Evolutionary conservation across 2,888 invertebrate genomes (phyloP).

Genomic region (Terebella lapidaria): DNA sequence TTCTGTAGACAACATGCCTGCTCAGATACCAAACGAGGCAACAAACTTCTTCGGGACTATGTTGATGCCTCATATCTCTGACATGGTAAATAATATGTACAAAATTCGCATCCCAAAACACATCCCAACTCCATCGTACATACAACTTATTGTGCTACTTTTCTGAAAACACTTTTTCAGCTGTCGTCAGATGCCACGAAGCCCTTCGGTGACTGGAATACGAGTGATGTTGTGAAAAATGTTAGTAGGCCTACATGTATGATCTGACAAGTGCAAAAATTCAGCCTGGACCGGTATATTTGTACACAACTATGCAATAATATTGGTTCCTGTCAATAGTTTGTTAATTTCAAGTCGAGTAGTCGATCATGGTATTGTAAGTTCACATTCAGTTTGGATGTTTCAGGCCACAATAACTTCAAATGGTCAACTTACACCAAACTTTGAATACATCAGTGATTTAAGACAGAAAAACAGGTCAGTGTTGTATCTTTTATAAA

Average conservation of each 20-base stretch:
- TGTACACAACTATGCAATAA: no score
- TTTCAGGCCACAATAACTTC: slow-evolving; percentile 96
- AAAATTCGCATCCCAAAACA: neutral
- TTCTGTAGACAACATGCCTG: slow-evolving; percentile 99
- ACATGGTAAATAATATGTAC: slow-evolving; percentile 62
- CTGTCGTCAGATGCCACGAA: slow-evolving; percentile 42
- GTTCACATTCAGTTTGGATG: no score
- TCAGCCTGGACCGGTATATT: no score
- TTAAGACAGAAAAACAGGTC: slow-evolving; percentile 62
- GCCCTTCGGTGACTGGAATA: slow-evolving; percentile 64
- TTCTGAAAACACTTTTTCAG: no score
- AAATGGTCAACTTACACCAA: slow-evolving; percentile 85
- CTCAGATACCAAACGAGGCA: slow-evolving; percentile 92
- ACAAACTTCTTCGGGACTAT: slow-evolving; percentile 97
- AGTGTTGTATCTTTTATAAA: no score
- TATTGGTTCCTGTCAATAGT: no score
- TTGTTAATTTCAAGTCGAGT: no score
- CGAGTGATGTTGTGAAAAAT: slow-evolving; percentile 58
- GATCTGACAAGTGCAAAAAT: neutral
- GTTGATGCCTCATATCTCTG: slow-evolving; percentile 78
- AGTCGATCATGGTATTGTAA: no score
- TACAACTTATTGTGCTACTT: no score
- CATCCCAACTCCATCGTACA: neutral
- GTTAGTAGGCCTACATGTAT: slow-evolving; percentile 52
- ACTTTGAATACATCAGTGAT: slow-evolving; percentile 91